Conservation (phyloP, 2,797 vertebrate genomes). For the Paedocypris micromegethes region DNA sequence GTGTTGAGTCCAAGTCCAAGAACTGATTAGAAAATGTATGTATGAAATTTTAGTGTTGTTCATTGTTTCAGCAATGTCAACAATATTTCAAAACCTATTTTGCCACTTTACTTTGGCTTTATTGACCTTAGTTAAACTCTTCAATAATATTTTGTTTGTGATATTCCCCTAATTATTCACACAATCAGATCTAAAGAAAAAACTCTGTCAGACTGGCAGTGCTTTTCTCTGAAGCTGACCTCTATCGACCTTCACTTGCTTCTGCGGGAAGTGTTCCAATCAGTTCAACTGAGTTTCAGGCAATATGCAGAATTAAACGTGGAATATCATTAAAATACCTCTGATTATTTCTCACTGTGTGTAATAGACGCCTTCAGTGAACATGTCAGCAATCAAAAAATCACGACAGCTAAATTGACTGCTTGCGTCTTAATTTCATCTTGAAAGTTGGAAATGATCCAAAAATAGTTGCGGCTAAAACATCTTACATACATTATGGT, state of each 20-base stretch:
- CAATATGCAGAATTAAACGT: slow-evolving; percentile 23
- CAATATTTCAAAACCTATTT: too few relatives aligned
- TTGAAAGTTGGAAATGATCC: neutral
- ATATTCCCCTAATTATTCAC: neutral
- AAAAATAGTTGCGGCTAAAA: too few relatives aligned
- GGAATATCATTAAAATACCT: slow-evolving; percentile 21
- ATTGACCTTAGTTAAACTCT: neutral
- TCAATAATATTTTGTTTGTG: slow-evolving; percentile 22
- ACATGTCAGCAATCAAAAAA: neutral
- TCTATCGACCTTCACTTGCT: slow-evolving; percentile 36
- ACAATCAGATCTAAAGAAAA: slow-evolving; percentile 11
- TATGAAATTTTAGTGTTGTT: too few relatives aligned
- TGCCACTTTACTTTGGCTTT: neutral
- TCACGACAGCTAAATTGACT: slow-evolving; percentile 24
- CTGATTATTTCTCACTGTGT: slow-evolving; percentile 27
- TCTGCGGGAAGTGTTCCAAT: slow-evolving; percentile 26
- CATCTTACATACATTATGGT: too few relatives aligned
- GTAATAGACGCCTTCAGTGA: slow-evolving; percentile 37
- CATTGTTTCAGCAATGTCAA: too few relatives aligned
- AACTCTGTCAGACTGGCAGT: neutral
- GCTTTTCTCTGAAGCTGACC: slow-evolving; percentile 25
- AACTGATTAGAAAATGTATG: too few relatives aligned
- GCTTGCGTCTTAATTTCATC: slow-evolving; percentile 9
- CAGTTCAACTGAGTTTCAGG: slow-evolving; percentile 34
- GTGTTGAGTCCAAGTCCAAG: too few relatives aligned